Conservation (phyloP, 2,113 vertebrate species). For the Eclectus roratus region DNA sequence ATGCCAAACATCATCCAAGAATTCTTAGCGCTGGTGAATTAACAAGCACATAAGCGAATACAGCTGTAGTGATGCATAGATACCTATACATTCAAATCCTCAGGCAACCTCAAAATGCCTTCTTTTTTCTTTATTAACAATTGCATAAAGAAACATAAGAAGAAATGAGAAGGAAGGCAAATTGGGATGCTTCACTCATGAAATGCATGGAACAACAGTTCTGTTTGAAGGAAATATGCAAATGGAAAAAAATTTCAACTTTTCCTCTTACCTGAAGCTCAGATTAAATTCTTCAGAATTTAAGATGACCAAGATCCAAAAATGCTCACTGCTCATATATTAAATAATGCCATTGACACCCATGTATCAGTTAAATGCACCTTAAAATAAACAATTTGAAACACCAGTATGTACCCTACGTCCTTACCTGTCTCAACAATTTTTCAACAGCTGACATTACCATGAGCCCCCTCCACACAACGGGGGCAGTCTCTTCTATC, state of each 20-base stretch:
- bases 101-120: neutral
- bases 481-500: constrained; percentile 85
- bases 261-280: neutral
- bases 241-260: neutral
- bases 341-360: neutral
- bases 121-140: neutral
- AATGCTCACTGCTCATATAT: neutral
- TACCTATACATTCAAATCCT: neutral
- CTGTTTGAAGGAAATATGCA: neutral
- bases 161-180: neutral
- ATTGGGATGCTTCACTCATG: neutral
- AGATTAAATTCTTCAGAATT: neutral
- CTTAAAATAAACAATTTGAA: neutral
- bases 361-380: neutral
- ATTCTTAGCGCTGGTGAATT: neutral
- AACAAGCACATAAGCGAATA: constrained; percentile 31
- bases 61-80: neutral
- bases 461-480: constrained; percentile 96
- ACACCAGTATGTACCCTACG: neutral
- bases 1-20: neutral
- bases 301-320: neutral
- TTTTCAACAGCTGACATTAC: constrained; percentile 96
- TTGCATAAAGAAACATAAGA: neutral
- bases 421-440: constrained; percentile 88
- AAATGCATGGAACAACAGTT: neutral